These are phyloP conservation scores for Aegithalos caudatus DNA, from an alignment of 2,113 vertebrate genomes.

Conservation along the genomic window DNA sequence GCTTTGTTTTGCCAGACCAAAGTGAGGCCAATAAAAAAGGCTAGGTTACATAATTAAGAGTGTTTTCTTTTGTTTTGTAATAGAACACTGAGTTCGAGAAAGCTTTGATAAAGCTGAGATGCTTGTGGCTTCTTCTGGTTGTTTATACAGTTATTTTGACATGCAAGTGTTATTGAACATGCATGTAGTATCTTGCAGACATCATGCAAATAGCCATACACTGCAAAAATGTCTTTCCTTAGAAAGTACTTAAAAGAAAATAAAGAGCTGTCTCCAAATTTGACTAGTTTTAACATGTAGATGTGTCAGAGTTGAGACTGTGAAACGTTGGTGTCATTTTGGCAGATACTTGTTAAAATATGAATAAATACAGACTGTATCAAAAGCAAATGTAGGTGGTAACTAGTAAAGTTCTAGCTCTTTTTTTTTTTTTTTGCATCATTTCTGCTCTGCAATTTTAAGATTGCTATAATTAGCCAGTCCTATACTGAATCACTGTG, in stretches of 20 bases:
- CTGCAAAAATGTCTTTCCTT: not conserved
- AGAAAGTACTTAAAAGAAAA: not conserved
- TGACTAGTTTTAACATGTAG: not conserved
- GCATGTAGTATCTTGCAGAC: not conserved
- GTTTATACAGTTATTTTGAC: not conserved
- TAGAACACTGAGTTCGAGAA: not conserved
- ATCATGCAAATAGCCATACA: not conserved
- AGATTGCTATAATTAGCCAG: not conserved
- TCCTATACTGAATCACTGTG: not conserved
- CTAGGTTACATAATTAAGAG: not conserved
- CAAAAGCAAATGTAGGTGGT: not conserved
- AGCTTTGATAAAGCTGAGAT: not conserved
- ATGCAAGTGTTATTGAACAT: not conserved
- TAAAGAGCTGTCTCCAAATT: not conserved
- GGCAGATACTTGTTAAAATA: not conserved
- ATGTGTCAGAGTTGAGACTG: not conserved
- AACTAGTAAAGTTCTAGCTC: not conserved
- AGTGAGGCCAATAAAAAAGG: not conserved
- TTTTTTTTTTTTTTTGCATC: not conserved
- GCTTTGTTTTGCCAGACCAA: not conserved
- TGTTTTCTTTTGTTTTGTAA: not conserved
- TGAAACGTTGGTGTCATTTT: not conserved
- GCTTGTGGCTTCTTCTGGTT: not conserved
- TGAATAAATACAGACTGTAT: not conserved
- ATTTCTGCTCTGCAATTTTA: not conserved